Evolutionary conservation across 2,113 vertebrate species (phyloP).

Genomic region (Psilopsiagon aurifrons): DNA sequence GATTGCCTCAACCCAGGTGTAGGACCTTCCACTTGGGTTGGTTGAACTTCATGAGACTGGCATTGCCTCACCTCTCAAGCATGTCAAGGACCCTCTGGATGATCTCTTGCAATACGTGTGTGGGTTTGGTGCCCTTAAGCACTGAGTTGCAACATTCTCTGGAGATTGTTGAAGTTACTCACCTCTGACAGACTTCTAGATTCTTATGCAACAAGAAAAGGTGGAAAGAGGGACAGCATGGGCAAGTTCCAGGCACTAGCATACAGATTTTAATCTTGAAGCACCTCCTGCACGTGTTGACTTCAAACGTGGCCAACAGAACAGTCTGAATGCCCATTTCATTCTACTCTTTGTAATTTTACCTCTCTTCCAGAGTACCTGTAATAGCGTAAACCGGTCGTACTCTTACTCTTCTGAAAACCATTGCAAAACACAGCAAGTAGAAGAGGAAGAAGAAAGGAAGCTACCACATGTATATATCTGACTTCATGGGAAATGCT

Average conservation of each 20-base stretch:
- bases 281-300: neutral
- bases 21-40: neutral
- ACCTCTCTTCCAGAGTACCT: neutral
- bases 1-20: neutral
- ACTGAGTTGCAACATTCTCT: slow-evolving; percentile 18
- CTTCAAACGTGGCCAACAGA: neutral
- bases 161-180: neutral
- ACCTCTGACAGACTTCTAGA: neutral
- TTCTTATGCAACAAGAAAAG: neutral
- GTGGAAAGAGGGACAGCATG: neutral
- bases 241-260: neutral
- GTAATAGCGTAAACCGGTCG: rapidly evolving
- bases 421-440: neutral
- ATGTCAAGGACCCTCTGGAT: neutral
- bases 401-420: neutral
- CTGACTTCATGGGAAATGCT: neutral
- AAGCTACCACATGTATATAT: neutral
- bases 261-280: neutral
- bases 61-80: neutral
- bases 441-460: neutral
- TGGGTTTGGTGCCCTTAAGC: neutral
- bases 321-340: neutral
- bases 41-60: neutral
- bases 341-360: neutral
- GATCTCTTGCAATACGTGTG: neutral